Base-by-base conservation (phyloP, 2,797 vertebrate genomes). In the Microhierax caerulescens region DNA sequence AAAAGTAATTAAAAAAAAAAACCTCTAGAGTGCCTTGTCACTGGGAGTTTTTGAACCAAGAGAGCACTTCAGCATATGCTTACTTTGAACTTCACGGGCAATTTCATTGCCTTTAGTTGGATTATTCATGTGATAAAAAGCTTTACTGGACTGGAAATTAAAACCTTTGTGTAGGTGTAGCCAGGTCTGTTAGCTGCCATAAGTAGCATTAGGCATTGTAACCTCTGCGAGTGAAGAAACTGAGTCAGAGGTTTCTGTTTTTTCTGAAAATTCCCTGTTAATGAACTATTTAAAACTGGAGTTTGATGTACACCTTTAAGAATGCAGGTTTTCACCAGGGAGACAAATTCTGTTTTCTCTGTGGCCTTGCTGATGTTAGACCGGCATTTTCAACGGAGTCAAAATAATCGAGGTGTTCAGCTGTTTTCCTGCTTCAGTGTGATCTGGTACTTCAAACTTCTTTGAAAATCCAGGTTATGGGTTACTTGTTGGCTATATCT, bases 1-100 rank as follows among this genome's bases (percentile, higher is more conserved):
- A 77, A 65, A 95, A 87, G 82, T 89, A 94, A 87, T 95, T 91
- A 77, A 91, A 76, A 57, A 88, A 37, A 39, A 37, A 37, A 37
- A 37, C 11, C 37, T 11, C 37, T 63, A 82, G 43, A 30, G 24
- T 86, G 47, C 84, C 80, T 76, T 78, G n/a, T 73, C 30, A 20
- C 48, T 21, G 53, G 37, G 63, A 76, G n/a, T 36, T 89, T 83
- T 81, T 85, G 85, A 83, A 87, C 53, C 25, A 22, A 47, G 68
- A 73, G 30, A 54, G 34, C 39, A 34, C 56, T 85, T 92, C 54
- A 92, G 74, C 41, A 27, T 74, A 59, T 78, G 75, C 61, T 85
- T 80, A 7, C 84, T 95, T 77, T 22, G 17, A 91, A 73, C 84
- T 88, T 91, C 43, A 83, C 1, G 9, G 75, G 24, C 87, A 77